phyloP scores from a whole-genome alignment of 2,888 invertebrate genomes.

The Carcina quercana region DNA sequence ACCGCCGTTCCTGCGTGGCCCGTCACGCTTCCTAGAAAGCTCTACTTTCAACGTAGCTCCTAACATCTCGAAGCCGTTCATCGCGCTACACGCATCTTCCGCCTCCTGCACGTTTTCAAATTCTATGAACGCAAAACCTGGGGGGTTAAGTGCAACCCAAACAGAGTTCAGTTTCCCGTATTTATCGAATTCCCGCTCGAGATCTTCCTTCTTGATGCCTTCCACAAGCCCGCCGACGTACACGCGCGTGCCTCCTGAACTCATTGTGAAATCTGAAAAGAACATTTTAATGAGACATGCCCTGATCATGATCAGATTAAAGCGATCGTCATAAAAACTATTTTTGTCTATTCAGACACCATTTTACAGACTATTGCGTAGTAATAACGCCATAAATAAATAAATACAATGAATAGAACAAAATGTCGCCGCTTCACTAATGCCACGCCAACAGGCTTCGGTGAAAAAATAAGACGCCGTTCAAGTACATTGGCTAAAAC shows the following conservation, averaged over 20 bases:
- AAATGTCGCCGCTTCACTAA: conserved; percentile 62
- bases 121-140: conserved; percentile 95
- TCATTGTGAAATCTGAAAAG: conserved; percentile 32
- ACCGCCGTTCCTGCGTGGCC: conserved; percentile 78
- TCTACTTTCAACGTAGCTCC: conserved; percentile 92
- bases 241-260: conserved; percentile 81
- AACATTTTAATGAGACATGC: too few relatives aligned
- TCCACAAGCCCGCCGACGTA: conserved; percentile 93
- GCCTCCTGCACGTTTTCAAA: conserved; percentile 92
- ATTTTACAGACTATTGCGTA: conserved; percentile 9
- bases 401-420: conserved; percentile 66
- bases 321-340: background rate
- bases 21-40: conserved; percentile 87
- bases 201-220: conserved; percentile 92
- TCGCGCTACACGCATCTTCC: conserved; percentile 89
- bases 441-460: conserved; percentile 55
- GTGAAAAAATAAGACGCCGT: conserved; percentile 12
- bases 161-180: conserved; percentile 94
- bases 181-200: conserved; percentile 93
- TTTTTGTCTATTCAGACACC: background rate
- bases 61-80: conserved; percentile 91
- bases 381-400: conserved; percentile 32
- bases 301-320: too few relatives aligned
- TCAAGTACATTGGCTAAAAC: conserved; percentile 29
- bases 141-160: conserved; percentile 95